A percentile compares a stretch with the other conserved stretches of the same genome.
Conservation (phyloP, 2,797 vertebrate species). For the Tauraco hartlaubi region DNA sequence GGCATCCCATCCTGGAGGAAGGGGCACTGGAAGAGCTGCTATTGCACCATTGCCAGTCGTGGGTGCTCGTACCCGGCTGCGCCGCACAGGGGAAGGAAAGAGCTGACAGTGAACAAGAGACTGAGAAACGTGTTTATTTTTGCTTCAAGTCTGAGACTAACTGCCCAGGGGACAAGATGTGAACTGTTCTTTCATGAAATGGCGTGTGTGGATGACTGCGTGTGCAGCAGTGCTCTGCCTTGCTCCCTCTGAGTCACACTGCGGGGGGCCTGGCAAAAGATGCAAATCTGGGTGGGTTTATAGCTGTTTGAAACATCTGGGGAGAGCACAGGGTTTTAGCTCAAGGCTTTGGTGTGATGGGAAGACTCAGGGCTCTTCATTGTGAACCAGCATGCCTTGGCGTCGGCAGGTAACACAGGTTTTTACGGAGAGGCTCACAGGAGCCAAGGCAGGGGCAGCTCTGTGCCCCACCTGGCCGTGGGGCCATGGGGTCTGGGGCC, state of each 20-base stretch:
- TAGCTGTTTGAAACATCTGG: background rate
- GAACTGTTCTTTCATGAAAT: constrained; percentile 1
- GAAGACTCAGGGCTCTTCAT: background rate
- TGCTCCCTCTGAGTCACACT: constrained; percentile 24
- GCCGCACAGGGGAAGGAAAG: background rate
- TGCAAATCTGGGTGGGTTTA: background rate
- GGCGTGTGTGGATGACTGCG: background rate
- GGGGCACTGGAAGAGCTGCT: background rate
- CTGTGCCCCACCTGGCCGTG: background rate
- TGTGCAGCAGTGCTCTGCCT: constrained; percentile 7
- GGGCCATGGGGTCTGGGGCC: background rate
- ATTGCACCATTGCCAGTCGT: fast-evolving
- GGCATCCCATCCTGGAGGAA: background rate
- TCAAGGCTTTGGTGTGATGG: background rate
- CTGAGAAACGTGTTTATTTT: constrained; percentile 1
- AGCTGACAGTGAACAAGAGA: background rate
- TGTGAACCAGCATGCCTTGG: background rate
- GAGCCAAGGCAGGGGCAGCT: background rate
- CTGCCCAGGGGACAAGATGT: background rate
- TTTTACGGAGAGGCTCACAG: background rate
- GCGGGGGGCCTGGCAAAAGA: background rate
- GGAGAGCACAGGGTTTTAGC: background rate
- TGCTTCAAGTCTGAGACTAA: background rate
- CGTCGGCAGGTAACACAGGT: background rate
- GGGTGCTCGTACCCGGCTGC: background rate